Evolutionary conservation across 2,888 invertebrate species (phyloP).

Genomic region (Schizotus pectinicornis): DNA sequence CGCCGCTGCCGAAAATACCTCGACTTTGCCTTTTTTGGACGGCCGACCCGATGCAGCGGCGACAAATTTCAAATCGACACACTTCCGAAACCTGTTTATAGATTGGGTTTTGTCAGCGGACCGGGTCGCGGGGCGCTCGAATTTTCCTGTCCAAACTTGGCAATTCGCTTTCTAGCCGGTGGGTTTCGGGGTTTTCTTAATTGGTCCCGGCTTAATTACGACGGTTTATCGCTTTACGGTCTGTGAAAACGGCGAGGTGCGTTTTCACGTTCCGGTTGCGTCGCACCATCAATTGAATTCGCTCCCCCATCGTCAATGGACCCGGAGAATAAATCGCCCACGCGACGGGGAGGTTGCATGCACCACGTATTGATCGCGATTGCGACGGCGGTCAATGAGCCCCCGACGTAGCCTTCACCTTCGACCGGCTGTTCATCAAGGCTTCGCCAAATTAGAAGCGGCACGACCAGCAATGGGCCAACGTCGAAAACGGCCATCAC

Average conservation of each 20-base stretch:
- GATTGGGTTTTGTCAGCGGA: slow-evolving; percentile 2
- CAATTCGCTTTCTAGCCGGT: neutral
- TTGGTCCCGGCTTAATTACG: slow-evolving; percentile 5
- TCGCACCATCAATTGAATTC: slow-evolving; percentile 3
- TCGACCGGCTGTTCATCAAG: slow-evolving; percentile 27
- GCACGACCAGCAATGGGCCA: too few relatives aligned
- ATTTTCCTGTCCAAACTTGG: slow-evolving; percentile 5
- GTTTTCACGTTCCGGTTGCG: slow-evolving; percentile 15
- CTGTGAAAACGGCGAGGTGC: slow-evolving; percentile 9
- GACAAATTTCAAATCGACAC: slow-evolving; percentile 17
- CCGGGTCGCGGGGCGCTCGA: neutral
- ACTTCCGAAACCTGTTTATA: slow-evolving; percentile 21
- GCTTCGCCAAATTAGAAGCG: neutral
- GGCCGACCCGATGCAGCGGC: slow-evolving; percentile 18
- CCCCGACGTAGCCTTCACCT: slow-evolving; percentile 37
- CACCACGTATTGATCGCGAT: slow-evolving; percentile 29
- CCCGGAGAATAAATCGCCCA: slow-evolving; percentile 19
- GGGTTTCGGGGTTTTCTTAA: too few relatives aligned
- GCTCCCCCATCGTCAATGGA: slow-evolving; percentile 17
- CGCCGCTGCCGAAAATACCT: slow-evolving; percentile 17
- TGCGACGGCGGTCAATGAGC: slow-evolving; percentile 37
- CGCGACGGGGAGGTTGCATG: slow-evolving; percentile 24
- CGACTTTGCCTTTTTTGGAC: slow-evolving; percentile 28
- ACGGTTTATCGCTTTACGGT: slow-evolving; percentile 16
- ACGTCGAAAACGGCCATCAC: too few relatives aligned